Evolutionary conservation across 1,140 invertebrate genomes (phyloP).

Genomic region (Pinna nobilis): DNA sequence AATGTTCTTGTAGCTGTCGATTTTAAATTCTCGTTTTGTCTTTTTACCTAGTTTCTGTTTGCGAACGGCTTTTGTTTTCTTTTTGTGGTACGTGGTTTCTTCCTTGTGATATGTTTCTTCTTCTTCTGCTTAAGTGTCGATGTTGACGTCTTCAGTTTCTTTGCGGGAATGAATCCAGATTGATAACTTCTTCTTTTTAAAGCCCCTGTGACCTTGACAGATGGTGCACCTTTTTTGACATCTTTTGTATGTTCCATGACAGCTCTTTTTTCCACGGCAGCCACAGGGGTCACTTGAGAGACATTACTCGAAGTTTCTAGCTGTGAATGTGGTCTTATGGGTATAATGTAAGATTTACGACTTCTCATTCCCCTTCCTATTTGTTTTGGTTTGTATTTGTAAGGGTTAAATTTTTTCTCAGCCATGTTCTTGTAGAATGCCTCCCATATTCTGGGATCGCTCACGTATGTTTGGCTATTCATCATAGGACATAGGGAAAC

Average conservation of each 20-base stretch:
- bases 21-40: not conserved
- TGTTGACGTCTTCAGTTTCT: conserved; percentile 3
- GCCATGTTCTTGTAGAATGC: conserved; percentile 36
- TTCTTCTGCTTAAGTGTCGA: not conserved
- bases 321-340: conserved; percentile 1
- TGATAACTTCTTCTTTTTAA: conserved; percentile 17
- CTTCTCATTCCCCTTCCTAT: conserved; percentile 2
- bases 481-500: conserved; percentile 19
- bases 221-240: not conserved
- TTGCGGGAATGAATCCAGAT: conserved; percentile 1
- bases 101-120: not conserved
- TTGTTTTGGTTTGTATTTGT: conserved; percentile 5
- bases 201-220: not conserved
- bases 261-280: conserved; percentile 17
- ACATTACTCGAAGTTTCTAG: not conserved
- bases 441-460: conserved; percentile 23
- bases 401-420: conserved; percentile 25
- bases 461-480: conserved; percentile 7
- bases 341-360: conserved; percentile 13
- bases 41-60: no score
- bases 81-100: not conserved
- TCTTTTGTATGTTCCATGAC: conserved; percentile 5
- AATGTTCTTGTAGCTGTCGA: conserved; percentile 8
- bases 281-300: conserved; percentile 10
- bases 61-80: not conserved